phyloP scores from a whole-genome alignment of 2,888 invertebrate genomes.

The Elegia similella region DNA sequence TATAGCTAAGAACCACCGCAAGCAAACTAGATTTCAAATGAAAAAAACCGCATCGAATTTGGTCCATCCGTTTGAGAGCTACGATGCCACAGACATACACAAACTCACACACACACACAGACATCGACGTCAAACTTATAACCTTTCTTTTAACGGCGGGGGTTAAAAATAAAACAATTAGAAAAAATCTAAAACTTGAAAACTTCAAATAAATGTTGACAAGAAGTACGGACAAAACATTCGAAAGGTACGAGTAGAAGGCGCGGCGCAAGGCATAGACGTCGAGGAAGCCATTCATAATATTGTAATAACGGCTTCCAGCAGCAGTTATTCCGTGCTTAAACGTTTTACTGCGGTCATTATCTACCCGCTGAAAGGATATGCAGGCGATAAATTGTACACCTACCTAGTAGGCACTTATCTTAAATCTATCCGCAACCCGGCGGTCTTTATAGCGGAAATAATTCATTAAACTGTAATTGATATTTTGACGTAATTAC shows the following conservation, averaged over 20 bases:
- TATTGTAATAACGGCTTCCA: constrained; percentile 80
- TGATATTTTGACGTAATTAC: constrained; percentile 38
- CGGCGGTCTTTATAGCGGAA: constrained; percentile 48
- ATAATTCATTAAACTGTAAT: constrained; percentile 50
- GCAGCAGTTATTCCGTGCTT: constrained; percentile 79
- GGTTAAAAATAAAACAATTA: neutral
- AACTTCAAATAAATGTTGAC: constrained; percentile 2
- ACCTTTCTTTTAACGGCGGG: too few species aligned
- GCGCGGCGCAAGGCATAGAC: constrained; percentile 39
- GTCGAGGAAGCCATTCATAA: constrained; percentile 76
- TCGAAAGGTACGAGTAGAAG: constrained; percentile 14
- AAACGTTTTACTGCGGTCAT: constrained; percentile 82
- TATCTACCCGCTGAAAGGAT: constrained; percentile 81
- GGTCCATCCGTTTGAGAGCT: too few species aligned
- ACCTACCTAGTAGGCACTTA: constrained; percentile 50
- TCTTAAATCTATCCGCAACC: constrained; percentile 51
- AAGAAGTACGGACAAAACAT: neutral
- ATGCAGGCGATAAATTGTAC: constrained; percentile 79
- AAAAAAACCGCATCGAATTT: too few species aligned
- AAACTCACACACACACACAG: too few species aligned
- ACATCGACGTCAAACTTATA: too few species aligned
- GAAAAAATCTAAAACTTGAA: neutral
- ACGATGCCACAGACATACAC: too few species aligned
- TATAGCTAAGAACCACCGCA: too few species aligned
- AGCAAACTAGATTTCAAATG: too few species aligned